phyloP scores from a whole-genome alignment of 2,888 invertebrate species.

The Platynereis dumerilii region DNA sequence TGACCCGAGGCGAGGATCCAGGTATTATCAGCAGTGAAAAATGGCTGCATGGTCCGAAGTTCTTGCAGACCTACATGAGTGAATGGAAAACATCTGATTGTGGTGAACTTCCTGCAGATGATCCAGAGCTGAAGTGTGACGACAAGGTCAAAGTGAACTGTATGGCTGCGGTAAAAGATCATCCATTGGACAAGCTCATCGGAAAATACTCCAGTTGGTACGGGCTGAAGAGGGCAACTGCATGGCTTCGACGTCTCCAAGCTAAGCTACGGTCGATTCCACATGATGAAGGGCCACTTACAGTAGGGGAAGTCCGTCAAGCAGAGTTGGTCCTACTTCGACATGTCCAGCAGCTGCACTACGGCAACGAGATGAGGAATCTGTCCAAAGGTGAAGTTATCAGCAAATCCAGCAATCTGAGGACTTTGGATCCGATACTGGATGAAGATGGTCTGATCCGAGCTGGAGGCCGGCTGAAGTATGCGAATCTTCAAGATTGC shows the following conservation, averaged over 20 bases:
- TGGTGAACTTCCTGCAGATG: slow-evolving; percentile 2
- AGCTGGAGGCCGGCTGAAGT: slow-evolving; percentile 27
- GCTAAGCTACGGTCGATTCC: background rate
- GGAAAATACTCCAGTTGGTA: slow-evolving; percentile 21
- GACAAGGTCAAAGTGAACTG: no score
- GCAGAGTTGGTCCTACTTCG: slow-evolving; percentile 14
- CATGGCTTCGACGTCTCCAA: background rate
- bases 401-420: no score
- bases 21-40: slow-evolving; percentile 22
- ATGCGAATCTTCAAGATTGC: slow-evolving; percentile 6
- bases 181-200: background rate
- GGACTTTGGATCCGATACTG: slow-evolving; percentile 22
- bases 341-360: slow-evolving; percentile 11
- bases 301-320: slow-evolving; percentile 3
- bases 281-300: background rate
- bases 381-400: no score
- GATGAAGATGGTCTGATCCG: slow-evolving; percentile 29
- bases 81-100: background rate
- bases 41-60: slow-evolving; percentile 27
- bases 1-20: slow-evolving; percentile 36
- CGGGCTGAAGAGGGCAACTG: background rate
- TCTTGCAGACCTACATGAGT: slow-evolving; percentile 22
- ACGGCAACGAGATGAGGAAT: slow-evolving; percentile 4
- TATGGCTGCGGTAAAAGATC: background rate
- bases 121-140: slow-evolving; percentile 16